phyloP scores from a whole-genome alignment of 2,888 invertebrate genomes.

The Athalia cordata region DNA sequence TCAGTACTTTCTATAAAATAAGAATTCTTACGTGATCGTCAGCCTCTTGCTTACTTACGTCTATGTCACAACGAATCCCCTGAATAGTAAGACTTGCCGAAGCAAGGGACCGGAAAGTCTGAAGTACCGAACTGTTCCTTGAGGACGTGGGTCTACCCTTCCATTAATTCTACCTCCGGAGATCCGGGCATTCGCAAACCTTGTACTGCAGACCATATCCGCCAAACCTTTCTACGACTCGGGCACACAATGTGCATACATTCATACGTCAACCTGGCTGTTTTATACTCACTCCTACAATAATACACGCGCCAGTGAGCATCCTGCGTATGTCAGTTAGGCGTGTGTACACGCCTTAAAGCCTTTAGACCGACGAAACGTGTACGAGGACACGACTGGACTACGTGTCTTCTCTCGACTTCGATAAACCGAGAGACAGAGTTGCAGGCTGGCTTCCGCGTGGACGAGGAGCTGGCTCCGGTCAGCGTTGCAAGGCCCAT shows the following conservation, averaged over 20 bases:
- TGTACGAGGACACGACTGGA: conserved; percentile 48
- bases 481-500: conserved; percentile 32
- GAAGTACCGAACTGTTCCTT: neutral
- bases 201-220: too few species aligned
- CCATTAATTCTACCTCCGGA: too few species aligned
- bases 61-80: neutral
- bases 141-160: too few species aligned
- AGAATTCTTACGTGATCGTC: conserved; percentile 1
- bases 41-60: neutral
- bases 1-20: neutral
- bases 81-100: neutral
- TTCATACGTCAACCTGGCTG: neutral
- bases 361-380: conserved; percentile 33
- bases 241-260: too few species aligned
- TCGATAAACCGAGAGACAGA: conserved; percentile 48
- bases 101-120: neutral
- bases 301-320: conserved; percentile 26
- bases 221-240: too few species aligned
- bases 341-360: conserved; percentile 34
- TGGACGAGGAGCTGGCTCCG: conserved; percentile 48
- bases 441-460: conserved; percentile 63
- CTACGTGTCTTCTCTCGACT: conserved; percentile 43
- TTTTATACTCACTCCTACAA: neutral
- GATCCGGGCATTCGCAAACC: too few species aligned
- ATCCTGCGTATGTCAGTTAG: conserved; percentile 29